Percentiles rank a stretch among this genome's conserved stretches.
Conservation (phyloP, 2,113 vertebrate species). For the Menidia beryllina region DNA sequence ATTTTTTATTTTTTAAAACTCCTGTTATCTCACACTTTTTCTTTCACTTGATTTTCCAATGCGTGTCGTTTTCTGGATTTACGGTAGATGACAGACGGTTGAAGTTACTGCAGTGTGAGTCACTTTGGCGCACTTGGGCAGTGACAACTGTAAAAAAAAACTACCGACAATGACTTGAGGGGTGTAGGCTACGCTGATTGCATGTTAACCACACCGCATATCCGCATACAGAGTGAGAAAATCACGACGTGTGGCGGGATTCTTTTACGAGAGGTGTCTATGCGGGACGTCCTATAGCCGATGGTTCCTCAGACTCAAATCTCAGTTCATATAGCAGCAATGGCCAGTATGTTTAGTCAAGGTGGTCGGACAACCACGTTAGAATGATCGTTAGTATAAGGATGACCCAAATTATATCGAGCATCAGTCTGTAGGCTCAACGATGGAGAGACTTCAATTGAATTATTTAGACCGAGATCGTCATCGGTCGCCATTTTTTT, state of each 20-base stretch:
- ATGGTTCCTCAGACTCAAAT: not conserved
- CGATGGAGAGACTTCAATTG: slow-evolving; percentile 5
- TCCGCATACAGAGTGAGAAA: not conserved
- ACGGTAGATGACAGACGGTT: slow-evolving; percentile 75
- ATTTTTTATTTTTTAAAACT: too few species aligned
- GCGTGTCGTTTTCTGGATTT: slow-evolving; percentile 63
- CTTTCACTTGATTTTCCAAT: slow-evolving; percentile 23
- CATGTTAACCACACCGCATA: slow-evolving; percentile 71
- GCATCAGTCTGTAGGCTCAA: not conserved
- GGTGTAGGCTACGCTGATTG: slow-evolving; percentile 61
- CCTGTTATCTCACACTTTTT: slow-evolving; percentile 5
- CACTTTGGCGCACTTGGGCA: slow-evolving; percentile 86
- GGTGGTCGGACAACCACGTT: not conserved
- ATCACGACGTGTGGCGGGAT: slow-evolving; percentile 48
- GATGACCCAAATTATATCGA: not conserved
- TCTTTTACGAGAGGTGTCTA: not conserved
- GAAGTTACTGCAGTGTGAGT: slow-evolving; percentile 88
- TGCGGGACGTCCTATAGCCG: slow-evolving; percentile 36
- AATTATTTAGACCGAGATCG: slow-evolving; percentile 23
- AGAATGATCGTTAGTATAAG: not conserved
- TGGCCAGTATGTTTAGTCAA: not conserved
- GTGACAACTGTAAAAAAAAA: slow-evolving; percentile 71
- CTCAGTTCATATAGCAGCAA: not conserved
- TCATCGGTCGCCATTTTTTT: slow-evolving; percentile 8
- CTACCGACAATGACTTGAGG: slow-evolving; percentile 57